Evolutionary conservation across 1,140 invertebrate species (phyloP), one percentile per base, ranked within the genome.

Genomic region (Neodiprion pinetum): DNA sequence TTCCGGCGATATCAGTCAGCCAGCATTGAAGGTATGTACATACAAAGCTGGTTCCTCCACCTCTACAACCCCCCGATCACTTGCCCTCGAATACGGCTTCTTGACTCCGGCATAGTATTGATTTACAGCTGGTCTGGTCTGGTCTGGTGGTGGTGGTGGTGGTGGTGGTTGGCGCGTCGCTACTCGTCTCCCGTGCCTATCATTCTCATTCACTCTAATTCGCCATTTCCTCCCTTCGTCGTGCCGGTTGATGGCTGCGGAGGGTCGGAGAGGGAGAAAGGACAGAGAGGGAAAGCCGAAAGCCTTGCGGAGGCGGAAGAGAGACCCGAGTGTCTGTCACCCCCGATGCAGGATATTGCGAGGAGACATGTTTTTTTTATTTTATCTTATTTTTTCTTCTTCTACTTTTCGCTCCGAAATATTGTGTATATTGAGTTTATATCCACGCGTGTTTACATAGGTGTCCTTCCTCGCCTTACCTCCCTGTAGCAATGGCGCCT

Each of bases 181-280:
- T 71, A 23, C 66, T 73, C 73, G 73, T 70, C 67, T 70, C 53
- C 76, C 67, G 70, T 67, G 72, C 75, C 79, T 80, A 79, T 82
- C 79, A 77, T 77, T 79, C 77, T 75, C 79, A 75, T 82, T 82
- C 78, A 74, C 77, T 82, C 79, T 83, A 84, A 84, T 84, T 82
- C 77, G 79, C 77, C 74, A 78, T 80, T 81, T 81, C 77, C 80
- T 79, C 74, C 77, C 77, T 80, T 78, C 77, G 77, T 69, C 71
- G 67, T 76, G 76, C 77, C 78, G 72, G n/a, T 14, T n/a, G 71
- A 72, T 53, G 14, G 3, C 21, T 23, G 23, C 48, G 72, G 75
- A 75, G 72, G 72, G 74, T 72, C 72, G 72, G 50, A 76, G 67
- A 69, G 67, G 50, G 69, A 71, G 48, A 71, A 65, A 50, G 53